Base-by-base conservation (phyloP, 35 echinoderm and acorn worm genomes). In the Ophioderma brevispina region DNA sequence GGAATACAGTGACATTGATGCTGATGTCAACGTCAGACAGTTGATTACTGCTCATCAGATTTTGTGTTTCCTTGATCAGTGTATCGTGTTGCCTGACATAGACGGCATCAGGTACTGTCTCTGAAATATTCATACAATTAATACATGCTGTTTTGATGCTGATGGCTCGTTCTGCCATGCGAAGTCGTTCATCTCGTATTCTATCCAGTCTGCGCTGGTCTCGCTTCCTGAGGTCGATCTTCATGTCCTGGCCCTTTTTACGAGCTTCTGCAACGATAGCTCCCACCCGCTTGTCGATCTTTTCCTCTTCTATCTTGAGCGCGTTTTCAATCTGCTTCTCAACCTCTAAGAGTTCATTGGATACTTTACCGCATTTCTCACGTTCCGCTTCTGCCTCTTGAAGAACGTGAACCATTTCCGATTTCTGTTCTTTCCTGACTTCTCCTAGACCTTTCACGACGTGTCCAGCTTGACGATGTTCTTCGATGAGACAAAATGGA, bases 261-360 rank as follows among this genome's bases (percentile, higher is more conserved):
- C 59, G 59, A 70, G 59, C 59, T 70, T 70, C 59, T 25, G 5
- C 6, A 70, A 70, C n/a, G n/a, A 70, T 8, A 70, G n/a, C 23
- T 2, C n/a, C 59, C 28, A 70, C 59, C 2, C 59, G 59, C n/a
- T 70, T 70, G n/a, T 70, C 59, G 4, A 70, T 30, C 28, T 70
- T 70, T 15, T 70, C 59, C n/a, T 70, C 59, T 70, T 70, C 59
- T 30, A 70, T 2, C 23, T 70, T 70, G 23, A 70, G 59, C 59
- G 59, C 59, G 23, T 70, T 70, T 70, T 70, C 59, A 70, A 70
- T 70, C 28, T 70, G 59, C n/a, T 70, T 70, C 28, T 70, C 59
- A 3, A 70, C 59, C n/a, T 70, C 59, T 25, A 70, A 70, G 28
- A 70, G 59, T 70, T 70, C 59, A 30, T 25, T 70, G 4, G 59